Evolutionary conservation across 2,797 vertebrate genomes (phyloP).

Genomic region (Rhynchonycteris naso): DNA sequence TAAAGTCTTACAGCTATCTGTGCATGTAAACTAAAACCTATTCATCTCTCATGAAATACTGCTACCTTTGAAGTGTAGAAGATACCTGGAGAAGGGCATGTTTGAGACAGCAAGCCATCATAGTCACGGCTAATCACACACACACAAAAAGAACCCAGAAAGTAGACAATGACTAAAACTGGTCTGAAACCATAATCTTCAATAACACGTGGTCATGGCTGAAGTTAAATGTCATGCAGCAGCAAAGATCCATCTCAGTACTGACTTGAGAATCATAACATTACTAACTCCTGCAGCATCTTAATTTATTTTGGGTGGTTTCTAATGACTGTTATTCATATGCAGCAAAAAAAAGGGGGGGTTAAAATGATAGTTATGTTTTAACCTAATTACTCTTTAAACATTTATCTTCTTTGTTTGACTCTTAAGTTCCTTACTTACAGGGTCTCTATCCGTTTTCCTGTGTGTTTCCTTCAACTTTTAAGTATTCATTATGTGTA

Average conservation of each 20-base stretch:
- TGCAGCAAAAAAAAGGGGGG: not conserved
- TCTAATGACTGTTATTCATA: not conserved
- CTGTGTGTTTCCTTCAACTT: not conserved
- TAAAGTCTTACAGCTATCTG: not conserved
- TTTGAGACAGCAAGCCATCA: slow-evolving; percentile 14
- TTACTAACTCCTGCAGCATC: not conserved
- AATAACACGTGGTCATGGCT: not conserved
- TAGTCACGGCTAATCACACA: not conserved
- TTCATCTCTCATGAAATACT: not conserved
- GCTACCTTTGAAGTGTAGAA: not conserved
- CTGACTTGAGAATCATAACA: not conserved
- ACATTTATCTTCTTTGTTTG: not conserved
- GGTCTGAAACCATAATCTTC: not conserved
- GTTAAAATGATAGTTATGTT: not conserved
- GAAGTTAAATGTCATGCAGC: not conserved
- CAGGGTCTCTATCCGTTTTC: not conserved
- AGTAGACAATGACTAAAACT: not conserved
- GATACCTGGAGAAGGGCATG: not conserved
- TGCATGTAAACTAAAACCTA: not conserved
- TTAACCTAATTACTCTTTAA: slow-evolving; percentile 20
- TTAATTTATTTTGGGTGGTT: not conserved
- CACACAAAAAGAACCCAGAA: not conserved
- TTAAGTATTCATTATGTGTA: slow-evolving; percentile 52
- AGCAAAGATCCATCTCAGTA: not conserved
- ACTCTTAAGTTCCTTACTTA: not conserved